Percentiles rank a stretch among this genome's conserved stretches.
These are phyloP conservation scores for Hydrocynus forskahlii DNA, from an alignment of 2,797 vertebrate genomes.

Conservation along the genomic window DNA sequence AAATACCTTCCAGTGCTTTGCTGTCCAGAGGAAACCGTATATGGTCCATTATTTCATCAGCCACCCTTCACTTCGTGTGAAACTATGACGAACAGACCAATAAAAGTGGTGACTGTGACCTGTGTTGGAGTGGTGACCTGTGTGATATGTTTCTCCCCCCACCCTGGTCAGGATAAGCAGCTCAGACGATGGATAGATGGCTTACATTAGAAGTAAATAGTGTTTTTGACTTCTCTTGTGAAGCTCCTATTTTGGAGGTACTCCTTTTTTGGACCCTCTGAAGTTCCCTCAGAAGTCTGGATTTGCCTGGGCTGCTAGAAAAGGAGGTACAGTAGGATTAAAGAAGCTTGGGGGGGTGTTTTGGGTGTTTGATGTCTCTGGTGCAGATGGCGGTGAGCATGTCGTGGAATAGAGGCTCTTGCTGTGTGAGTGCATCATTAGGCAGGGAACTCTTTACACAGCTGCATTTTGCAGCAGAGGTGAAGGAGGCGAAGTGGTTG, in stretches of 20 bases:
- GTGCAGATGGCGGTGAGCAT: slow-evolving; percentile 40
- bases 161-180: too few species aligned
- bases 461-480: slow-evolving; percentile 32
- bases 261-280: background rate
- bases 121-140: too few species aligned
- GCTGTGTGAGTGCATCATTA: slow-evolving; percentile 49
- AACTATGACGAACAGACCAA: too few species aligned
- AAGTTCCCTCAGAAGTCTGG: slow-evolving; percentile 38
- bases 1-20: too few species aligned
- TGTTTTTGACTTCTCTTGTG: background rate
- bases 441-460: slow-evolving; percentile 31
- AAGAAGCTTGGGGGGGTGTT: slow-evolving; percentile 8
- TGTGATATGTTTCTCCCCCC: too few species aligned
- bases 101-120: too few species aligned
- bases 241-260: slow-evolving; percentile 8
- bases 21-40: too few species aligned
- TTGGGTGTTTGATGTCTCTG: slow-evolving; percentile 41
- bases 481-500: slow-evolving; percentile 12
- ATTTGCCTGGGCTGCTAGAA: slow-evolving; percentile 45
- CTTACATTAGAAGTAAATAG: too few species aligned
- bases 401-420: slow-evolving; percentile 41
- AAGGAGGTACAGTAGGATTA: slow-evolving; percentile 42
- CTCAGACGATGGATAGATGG: too few species aligned
- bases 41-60: too few species aligned
- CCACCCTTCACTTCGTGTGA: too few species aligned